phyloP scores from a whole-genome alignment of 2,888 invertebrate genomes.

The Tipula confusa region DNA sequence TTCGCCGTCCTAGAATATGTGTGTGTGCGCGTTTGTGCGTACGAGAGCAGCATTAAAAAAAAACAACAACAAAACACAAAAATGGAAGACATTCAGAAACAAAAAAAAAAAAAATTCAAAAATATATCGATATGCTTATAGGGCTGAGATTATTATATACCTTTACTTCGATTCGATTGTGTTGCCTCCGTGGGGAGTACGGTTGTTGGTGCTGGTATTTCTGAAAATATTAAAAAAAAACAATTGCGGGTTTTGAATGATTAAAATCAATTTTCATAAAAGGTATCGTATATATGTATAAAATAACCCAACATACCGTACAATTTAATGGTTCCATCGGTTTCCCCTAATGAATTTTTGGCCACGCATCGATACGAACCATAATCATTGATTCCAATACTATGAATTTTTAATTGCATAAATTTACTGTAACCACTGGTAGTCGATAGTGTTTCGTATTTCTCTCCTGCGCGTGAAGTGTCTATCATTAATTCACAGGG shows the following conservation, averaged over 20 bases:
- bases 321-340: constrained; percentile 82
- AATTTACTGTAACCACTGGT: constrained; percentile 85
- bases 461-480: constrained; percentile 72
- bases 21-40: too few species aligned
- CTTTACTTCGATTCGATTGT: constrained; percentile 47
- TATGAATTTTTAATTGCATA: constrained; percentile 85
- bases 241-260: constrained; percentile 20
- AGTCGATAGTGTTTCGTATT: constrained; percentile 77
- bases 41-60: constrained; percentile 35
- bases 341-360: constrained; percentile 85
- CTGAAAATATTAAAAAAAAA: constrained; percentile 53
- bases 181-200: constrained; percentile 57
- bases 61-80: background rate
- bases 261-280: constrained; percentile 27
- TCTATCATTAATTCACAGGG: constrained; percentile 46
- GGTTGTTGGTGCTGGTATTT: constrained; percentile 81
- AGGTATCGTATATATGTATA: constrained; percentile 35
- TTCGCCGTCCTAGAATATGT: constrained; percentile 45
- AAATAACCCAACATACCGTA: too few species aligned
- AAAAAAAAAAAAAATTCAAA: background rate
- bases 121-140: background rate
- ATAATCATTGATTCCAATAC: constrained; percentile 73
- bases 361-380: constrained; percentile 88
- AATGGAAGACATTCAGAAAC: too few species aligned
- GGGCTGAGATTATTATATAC: constrained; percentile 38